Evolutionary conservation across 2,797 vertebrate species (phyloP).

Genomic region (Chrysocyon brachyurus): DNA sequence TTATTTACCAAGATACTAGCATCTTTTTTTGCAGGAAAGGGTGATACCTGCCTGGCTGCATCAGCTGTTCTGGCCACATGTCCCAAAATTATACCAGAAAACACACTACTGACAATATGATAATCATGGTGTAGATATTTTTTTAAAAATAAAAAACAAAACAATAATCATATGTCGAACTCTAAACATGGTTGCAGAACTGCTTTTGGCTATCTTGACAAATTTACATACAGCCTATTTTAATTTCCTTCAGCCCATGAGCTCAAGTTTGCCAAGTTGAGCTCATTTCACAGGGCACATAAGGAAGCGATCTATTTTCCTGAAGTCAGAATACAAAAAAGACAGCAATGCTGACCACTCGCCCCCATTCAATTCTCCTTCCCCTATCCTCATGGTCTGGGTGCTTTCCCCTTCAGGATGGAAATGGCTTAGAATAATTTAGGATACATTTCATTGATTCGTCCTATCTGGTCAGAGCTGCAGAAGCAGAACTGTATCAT

Average conservation of each 20-base stretch:
- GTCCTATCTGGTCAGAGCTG: neutral
- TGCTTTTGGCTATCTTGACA: neutral
- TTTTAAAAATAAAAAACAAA: neutral
- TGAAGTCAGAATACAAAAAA: neutral
- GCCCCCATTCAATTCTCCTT: neutral
- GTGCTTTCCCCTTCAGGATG: neutral
- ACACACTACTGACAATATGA: slow-evolving; percentile 29
- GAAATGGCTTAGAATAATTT: neutral
- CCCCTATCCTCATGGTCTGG: neutral
- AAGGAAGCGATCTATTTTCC: neutral
- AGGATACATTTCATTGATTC: neutral
- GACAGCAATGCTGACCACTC: neutral
- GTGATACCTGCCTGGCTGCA: slow-evolving; percentile 66
- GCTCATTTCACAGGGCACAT: neutral
- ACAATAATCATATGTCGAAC: neutral
- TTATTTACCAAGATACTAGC: slow-evolving; percentile 69
- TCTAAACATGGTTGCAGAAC: neutral
- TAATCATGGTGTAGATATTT: neutral
- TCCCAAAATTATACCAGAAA: slow-evolving; percentile 45
- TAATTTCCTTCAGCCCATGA: neutral
- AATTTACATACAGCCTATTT: neutral
- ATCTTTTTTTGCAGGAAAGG: slow-evolving; percentile 56
- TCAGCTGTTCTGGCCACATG: slow-evolving; percentile 72
- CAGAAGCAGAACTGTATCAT: neutral
- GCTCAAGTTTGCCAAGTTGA: neutral